Evolutionary conservation across 2,888 invertebrate genomes (phyloP).

Genomic region (Notodonta dromedarius): DNA sequence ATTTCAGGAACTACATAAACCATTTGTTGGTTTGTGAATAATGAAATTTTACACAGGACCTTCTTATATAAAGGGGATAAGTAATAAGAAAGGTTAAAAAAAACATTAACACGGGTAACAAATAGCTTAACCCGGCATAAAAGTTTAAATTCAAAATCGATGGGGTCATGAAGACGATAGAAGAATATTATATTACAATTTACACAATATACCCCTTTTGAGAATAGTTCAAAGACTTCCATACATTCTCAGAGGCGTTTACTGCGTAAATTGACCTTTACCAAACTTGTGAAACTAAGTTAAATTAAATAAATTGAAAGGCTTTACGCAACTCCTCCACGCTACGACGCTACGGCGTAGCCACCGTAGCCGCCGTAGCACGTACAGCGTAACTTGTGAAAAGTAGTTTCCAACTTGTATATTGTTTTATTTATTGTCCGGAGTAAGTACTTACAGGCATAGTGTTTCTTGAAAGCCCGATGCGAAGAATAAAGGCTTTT

Average conservation of each 20-base stretch:
- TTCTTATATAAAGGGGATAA: too few species aligned
- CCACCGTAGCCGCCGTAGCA: slow-evolving; percentile 1
- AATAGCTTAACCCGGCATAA: too few species aligned
- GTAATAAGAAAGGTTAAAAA: too few species aligned
- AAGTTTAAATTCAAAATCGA: too few species aligned
- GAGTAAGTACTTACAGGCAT: not conserved
- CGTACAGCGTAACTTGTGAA: not conserved
- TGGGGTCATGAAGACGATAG: too few species aligned
- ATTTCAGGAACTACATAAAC: too few species aligned
- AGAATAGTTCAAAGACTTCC: slow-evolving; percentile 5
- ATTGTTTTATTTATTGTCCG: not conserved
- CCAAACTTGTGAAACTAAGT: not conserved
- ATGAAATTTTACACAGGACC: too few species aligned
- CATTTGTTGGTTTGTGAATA: too few species aligned
- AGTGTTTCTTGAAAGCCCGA: not conserved
- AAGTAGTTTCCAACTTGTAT: not conserved
- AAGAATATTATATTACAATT: too few species aligned
- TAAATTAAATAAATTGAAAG: slow-evolving; percentile 3
- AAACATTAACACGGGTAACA: too few species aligned
- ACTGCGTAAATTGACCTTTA: slow-evolving; percentile 4
- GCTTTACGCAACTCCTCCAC: slow-evolving; percentile 1
- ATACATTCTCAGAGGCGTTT: slow-evolving; percentile 8
- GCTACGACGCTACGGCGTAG: slow-evolving; percentile 5
- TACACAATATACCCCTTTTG: not conserved
- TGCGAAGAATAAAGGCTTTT: not conserved